Conservation (phyloP, 1,140 invertebrate genomes). For the Drosophila nigromelanica region DNA sequence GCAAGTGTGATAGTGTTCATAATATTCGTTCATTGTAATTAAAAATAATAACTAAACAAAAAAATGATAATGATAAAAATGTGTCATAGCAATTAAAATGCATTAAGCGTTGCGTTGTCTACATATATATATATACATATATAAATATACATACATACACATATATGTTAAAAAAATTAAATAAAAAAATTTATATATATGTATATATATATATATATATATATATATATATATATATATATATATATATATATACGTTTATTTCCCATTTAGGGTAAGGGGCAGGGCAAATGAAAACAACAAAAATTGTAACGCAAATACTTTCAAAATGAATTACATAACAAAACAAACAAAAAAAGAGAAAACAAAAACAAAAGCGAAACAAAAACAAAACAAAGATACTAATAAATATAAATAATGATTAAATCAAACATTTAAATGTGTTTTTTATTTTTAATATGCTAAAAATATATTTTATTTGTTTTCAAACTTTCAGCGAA, state of each 20-base stretch:
- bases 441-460: slow-evolving; percentile 10
- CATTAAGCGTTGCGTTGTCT: slow-evolving; percentile 23
- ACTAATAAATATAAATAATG: slow-evolving; percentile 58
- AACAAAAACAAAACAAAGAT: slow-evolving; percentile 26
- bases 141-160: slow-evolving; percentile 24
- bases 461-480: no score
- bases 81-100: slow-evolving; percentile 34
- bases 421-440: slow-evolving; percentile 43
- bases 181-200: no score
- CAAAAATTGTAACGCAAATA: slow-evolving; percentile 51
- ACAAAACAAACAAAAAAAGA: slow-evolving; percentile 11
- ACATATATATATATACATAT: slow-evolving; percentile 29
- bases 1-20: slow-evolving; percentile 81
- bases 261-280: no score
- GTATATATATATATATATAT: no score
- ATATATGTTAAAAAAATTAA: not conserved
- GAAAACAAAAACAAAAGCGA: slow-evolving; percentile 3
- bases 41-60: slow-evolving; percentile 57
- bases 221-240: no score
- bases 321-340: slow-evolving; percentile 44
- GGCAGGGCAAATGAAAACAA: slow-evolving; percentile 4
- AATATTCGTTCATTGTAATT: slow-evolving; percentile 82
- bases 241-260: no score
- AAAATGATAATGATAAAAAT: slow-evolving; percentile 26
- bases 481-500: not conserved